Base-by-base conservation (phyloP, 2,797 vertebrate genomes). In the Danio tinwini region DNA sequence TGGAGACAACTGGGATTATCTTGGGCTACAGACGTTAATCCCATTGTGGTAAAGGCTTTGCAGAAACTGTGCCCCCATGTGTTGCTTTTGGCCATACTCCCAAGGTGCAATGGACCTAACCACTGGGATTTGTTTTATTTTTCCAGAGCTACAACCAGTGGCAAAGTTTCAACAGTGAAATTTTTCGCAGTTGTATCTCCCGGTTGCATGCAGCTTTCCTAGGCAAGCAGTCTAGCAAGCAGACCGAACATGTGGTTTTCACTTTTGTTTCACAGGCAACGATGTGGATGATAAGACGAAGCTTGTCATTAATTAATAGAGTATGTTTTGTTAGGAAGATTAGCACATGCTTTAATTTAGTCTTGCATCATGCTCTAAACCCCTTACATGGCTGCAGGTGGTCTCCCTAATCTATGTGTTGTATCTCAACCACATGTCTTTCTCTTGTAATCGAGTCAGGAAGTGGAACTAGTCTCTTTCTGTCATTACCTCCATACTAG, bases 21-120 rank as follows among this genome's bases (percentile, higher is more conserved):
- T 87, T 87, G 87, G 89, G 83, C 90, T 90, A 88, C 87, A 91
- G 92, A 92, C 91, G 86, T 90, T 94, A 93, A 94, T 93, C 93
- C 91, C 90, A 92, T 90, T 92, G 90, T 90, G 90, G 88, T 86
- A 80, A 84, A 90, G 83, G 91, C 89, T 93, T 93, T 92, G 88
- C 83, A 90, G 85, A 90, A 89, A 89, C 88, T 79, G 80, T 80
- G 82, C 81, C 70, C 58, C 77, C 76, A 78, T 63, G 76, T 80
- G 75, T 81, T 70, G 81, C 72, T 55, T 83, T 84, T 83, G 80
- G 76, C 77, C 40, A 42, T 58, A 52, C 49, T 72, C 67, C 74
- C 59, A 63, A 73, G 42, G 13, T 72, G 59, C 73, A 40, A 69
- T 17, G 14, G 67, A 65, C 47, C 58, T 37, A 58, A 79, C 56